These are phyloP conservation scores for Pachyuromys duprasi DNA, from an alignment of 2,797 vertebrate genomes.

Conservation along the genomic window DNA sequence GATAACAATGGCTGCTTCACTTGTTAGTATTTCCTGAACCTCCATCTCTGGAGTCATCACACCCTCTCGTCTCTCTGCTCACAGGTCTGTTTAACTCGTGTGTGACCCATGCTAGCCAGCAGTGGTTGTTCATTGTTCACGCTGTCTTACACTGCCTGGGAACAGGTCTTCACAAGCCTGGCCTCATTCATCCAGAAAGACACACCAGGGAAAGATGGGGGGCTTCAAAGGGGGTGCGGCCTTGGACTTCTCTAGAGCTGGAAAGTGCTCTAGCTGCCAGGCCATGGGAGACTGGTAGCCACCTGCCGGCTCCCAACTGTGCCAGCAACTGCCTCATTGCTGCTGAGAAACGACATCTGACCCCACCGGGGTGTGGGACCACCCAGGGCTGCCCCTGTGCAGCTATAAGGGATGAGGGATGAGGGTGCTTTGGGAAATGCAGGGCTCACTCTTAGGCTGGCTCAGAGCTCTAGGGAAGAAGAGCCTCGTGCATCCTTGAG, in stretches of 20 bases:
- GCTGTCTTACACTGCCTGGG: background rate
- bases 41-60: background rate
- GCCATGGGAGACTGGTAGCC: background rate
- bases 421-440: background rate
- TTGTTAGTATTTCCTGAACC: background rate
- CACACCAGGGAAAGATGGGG: background rate
- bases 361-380: too few relatives aligned
- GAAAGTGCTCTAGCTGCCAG: accelerated
- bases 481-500: background rate
- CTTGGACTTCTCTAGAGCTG: background rate
- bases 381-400: too few relatives aligned
- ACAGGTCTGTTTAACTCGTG: accelerated
- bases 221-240: accelerated
- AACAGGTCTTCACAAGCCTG: background rate
- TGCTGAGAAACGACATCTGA: background rate
- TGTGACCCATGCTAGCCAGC: too few relatives aligned
- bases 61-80: too few relatives aligned
- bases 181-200: background rate
- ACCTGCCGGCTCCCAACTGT: background rate
- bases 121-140: background rate
- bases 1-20: background rate
- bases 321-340: background rate
- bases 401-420: background rate
- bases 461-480: background rate
- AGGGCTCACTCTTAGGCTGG: background rate